Evolutionary conservation across 2,113 vertebrate genomes (phyloP).

Genomic region (Platanista minor): DNA sequence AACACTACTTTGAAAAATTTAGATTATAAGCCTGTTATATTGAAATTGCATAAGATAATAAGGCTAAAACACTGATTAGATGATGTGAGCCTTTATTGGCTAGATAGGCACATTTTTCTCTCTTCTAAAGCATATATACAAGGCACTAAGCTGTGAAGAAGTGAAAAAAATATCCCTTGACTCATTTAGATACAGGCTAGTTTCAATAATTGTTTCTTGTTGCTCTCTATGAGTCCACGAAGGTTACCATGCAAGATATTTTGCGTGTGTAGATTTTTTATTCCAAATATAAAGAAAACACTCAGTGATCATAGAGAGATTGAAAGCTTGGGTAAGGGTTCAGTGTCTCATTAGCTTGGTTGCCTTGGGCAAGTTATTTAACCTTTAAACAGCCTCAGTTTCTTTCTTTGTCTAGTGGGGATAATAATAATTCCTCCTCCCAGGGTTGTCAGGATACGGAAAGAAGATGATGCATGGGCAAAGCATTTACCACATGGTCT

Average conservation of each 20-base stretch:
- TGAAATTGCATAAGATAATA: neutral
- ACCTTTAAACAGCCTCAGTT: conserved; percentile 2
- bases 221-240: neutral
- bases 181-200: neutral
- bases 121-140: neutral
- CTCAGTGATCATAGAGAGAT: neutral
- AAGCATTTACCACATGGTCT: neutral
- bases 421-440: neutral
- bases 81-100: neutral
- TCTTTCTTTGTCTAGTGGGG: neutral
- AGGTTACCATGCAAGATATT: neutral
- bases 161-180: neutral
- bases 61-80: conserved; percentile 3
- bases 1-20: neutral
- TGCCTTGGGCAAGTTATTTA: neutral
- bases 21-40: neutral
- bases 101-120: neutral
- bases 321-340: neutral
- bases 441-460: neutral
- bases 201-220: neutral
- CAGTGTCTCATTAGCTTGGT: neutral
- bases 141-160: neutral
- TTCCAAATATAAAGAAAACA: neutral
- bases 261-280: neutral
- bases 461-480: neutral